These are phyloP conservation scores for Leucopsar rothschildi DNA, from an alignment of 2,113 vertebrate genomes.

Conservation along the genomic window DNA sequence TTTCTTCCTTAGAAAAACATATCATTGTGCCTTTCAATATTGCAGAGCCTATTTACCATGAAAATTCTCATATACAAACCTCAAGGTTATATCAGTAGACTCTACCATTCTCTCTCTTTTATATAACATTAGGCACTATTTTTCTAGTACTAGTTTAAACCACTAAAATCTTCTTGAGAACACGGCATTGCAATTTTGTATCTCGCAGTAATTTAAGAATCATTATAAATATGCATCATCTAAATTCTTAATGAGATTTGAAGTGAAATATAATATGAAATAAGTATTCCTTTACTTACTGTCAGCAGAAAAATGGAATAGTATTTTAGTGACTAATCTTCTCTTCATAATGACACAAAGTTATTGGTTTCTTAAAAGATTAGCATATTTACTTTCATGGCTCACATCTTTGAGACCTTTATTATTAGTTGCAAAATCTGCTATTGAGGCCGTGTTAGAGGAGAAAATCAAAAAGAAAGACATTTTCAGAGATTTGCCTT, in stretches of 20 bases:
- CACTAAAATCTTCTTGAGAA: neutral
- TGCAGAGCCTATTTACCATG: neutral
- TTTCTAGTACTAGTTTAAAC: neutral
- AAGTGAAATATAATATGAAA: neutral
- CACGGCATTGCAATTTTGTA: neutral
- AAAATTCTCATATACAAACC: neutral
- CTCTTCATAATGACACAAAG: neutral
- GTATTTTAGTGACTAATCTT: neutral
- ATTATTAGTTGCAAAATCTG: neutral
- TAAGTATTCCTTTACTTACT: neutral
- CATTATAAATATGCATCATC: neutral
- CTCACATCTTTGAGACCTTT: neutral
- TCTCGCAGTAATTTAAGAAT: neutral
- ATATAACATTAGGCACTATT: neutral
- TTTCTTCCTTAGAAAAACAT: neutral
- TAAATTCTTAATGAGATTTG: neutral
- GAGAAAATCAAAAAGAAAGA: neutral
- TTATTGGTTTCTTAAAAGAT: neutral
- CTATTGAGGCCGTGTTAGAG: neutral
- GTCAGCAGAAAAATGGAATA: neutral
- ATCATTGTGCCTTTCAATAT: neutral
- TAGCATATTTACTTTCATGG: neutral
- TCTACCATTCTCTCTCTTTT: neutral
- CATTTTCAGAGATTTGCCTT: neutral
- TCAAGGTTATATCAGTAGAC: neutral